Evolutionary conservation across 2,888 invertebrate species (phyloP).

Genomic region (Perizoma flavofasciatum): DNA sequence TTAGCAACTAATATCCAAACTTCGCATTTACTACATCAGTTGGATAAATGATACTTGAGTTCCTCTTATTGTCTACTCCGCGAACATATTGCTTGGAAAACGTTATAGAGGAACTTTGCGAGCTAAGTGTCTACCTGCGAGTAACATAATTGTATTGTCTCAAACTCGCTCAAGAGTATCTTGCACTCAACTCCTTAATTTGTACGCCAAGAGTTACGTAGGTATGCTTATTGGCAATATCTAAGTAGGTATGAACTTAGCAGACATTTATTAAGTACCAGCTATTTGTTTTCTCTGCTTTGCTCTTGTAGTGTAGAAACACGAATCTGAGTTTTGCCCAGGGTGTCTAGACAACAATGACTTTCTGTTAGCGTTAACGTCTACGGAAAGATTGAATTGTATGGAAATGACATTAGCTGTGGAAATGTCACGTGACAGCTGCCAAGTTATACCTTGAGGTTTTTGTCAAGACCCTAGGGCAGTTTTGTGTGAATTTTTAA

Average conservation of each 20-base stretch:
- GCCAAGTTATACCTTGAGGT: too few relatives aligned
- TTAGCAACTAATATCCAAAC: too few relatives aligned
- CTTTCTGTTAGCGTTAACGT: too few relatives aligned
- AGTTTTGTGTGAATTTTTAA: too few relatives aligned
- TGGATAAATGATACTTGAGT: conserved; percentile 2
- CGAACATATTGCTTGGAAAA: not conserved
- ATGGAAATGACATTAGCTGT: too few relatives aligned
- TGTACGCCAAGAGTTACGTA: conserved; percentile 33
- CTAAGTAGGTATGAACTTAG: conserved; percentile 27
- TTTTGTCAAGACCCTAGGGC: too few relatives aligned
- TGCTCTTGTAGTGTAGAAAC: too few relatives aligned
- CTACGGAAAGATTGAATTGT: too few relatives aligned
- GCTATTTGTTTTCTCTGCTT: not conserved
- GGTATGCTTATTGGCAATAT: conserved; percentile 32
- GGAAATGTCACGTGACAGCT: too few relatives aligned
- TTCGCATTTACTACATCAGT: too few relatives aligned
- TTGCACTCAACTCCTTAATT: conserved; percentile 38
- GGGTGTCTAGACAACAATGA: too few relatives aligned
- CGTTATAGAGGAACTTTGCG: conserved; percentile 43
- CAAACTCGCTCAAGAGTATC: conserved; percentile 40
- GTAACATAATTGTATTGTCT: conserved; percentile 40
- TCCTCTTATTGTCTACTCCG: not conserved
- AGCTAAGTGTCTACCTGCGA: conserved; percentile 25
- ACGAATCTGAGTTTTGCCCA: too few relatives aligned
- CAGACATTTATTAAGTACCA: conserved; percentile 6